A percentile compares a stretch with the other conserved stretches of the same genome.
These are phyloP conservation scores for Sparus aurata DNA, from an alignment of 2,797 vertebrate species.

Conservation along the genomic window DNA sequence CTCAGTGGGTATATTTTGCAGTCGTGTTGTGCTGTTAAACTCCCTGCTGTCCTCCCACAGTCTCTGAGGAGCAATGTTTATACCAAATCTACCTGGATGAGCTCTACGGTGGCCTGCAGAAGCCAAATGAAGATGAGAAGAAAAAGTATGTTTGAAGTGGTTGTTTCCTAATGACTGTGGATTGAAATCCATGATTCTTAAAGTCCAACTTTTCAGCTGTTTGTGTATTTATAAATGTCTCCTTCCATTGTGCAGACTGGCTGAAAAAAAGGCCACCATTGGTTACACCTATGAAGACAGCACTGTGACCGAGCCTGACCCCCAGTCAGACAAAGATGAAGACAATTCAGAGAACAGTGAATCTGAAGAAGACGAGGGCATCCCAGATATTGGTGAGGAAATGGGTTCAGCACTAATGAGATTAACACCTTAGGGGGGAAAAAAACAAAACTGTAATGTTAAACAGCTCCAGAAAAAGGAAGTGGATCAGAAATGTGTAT, in stretches of 20 bases:
- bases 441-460: neutral
- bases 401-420: neutral
- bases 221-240: neutral
- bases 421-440: neutral
- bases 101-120: conserved; percentile 94
- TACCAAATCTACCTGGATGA: conserved; percentile 99
- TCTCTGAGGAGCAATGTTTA: conserved; percentile 97
- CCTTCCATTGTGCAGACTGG: conserved; percentile 82
- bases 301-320: conserved; percentile 90
- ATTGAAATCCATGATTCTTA: neutral
- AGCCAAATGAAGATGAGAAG: conserved; percentile 96
- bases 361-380: conserved; percentile 95
- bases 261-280: conserved; percentile 95
- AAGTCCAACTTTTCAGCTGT: neutral
- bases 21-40: conserved; percentile 39
- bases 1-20: conserved; percentile 57
- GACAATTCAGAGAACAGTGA: conserved; percentile 95
- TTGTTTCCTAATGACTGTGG: neutral
- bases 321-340: conserved; percentile 87
- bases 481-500: neutral
- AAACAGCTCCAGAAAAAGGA: neutral
- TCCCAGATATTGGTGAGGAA: conserved; percentile 94
- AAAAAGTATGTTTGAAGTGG: conserved; percentile 90
- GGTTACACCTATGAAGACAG: conserved; percentile 98
- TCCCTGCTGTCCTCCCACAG: conserved; percentile 76